phyloP scores from a whole-genome alignment of 1,140 invertebrate genomes.

The Yoshiicerus persimilis region DNA sequence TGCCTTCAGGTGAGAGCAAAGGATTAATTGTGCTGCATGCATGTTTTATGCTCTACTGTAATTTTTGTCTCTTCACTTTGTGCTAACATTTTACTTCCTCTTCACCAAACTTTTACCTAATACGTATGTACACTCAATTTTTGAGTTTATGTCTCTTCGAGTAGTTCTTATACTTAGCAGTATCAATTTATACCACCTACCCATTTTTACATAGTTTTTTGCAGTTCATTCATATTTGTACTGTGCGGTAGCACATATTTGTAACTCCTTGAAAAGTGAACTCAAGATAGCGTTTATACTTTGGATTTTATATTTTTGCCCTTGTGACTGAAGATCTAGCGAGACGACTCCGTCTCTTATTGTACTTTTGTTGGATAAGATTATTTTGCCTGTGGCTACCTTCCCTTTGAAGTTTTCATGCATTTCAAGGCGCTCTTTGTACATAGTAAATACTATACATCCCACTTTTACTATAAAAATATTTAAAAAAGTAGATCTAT shows the following conservation, averaged over 20 bases:
- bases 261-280: not conserved
- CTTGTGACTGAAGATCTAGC: not conserved
- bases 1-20: not conserved
- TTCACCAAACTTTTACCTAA: no score
- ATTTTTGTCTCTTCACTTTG: not conserved
- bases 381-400: not conserved
- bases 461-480: not conserved
- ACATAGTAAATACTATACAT: not conserved
- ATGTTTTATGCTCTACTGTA: not conserved
- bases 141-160: not conserved
- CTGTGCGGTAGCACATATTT: not conserved
- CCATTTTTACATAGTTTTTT: not conserved
- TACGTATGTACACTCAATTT: no score
- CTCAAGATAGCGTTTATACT: not conserved
- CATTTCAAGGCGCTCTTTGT: not conserved
- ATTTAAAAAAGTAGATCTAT: not conserved
- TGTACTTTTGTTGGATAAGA: not conserved
- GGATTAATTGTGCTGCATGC: not conserved
- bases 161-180: no score
- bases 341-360: not conserved
- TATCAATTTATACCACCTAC: not conserved
- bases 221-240: not conserved
- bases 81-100: not conserved
- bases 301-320: not conserved
- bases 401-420: not conserved